Percentiles rank a stretch among this genome's conserved stretches.
These are phyloP conservation scores for Flexamia atlantica DNA, from an alignment of 2,888 invertebrate genomes.

Conservation along the genomic window DNA sequence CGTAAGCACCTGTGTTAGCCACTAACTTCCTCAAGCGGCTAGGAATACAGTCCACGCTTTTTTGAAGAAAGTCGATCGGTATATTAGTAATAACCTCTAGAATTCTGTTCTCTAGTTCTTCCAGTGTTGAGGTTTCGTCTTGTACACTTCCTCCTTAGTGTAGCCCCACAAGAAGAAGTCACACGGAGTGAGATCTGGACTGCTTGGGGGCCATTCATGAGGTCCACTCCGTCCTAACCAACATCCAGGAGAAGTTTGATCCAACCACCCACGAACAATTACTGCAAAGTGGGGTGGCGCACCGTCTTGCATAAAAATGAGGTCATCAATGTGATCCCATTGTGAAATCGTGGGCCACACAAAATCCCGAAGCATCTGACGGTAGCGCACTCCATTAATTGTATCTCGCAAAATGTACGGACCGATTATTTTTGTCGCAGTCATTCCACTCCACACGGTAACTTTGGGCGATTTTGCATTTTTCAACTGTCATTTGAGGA, in stretches of 20 bases:
- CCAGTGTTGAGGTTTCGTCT: slow-evolving; percentile 3
- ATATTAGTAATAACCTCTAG: slow-evolving; percentile 19
- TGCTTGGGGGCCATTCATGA: background rate
- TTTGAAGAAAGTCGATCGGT: background rate
- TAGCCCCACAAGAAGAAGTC: slow-evolving; percentile 17
- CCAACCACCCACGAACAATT: slow-evolving; percentile 16
- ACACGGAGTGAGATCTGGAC: background rate
- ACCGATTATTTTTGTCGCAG: slow-evolving; percentile 6
- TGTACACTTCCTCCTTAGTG: slow-evolving; percentile 28
- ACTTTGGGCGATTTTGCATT: slow-evolving; percentile 34
- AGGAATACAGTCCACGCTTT: background rate
- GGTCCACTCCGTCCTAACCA: slow-evolving; percentile 20
- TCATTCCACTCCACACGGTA: slow-evolving; percentile 23
- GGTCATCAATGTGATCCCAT: slow-evolving; percentile 36
- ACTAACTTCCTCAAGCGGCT: slow-evolving; percentile 10
- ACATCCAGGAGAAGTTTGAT: background rate
- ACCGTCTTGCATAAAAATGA: slow-evolving; percentile 53
- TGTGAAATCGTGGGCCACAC: slow-evolving; percentile 9
- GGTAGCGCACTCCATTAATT: slow-evolving; percentile 42
- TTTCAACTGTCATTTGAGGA: slow-evolving; percentile 22
- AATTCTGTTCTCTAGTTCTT: slow-evolving; percentile 34
- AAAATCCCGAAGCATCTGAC: slow-evolving; percentile 15
- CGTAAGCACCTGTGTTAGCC: background rate
- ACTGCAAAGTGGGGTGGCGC: slow-evolving; percentile 40
- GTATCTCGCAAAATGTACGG: background rate